Evolutionary conservation across 2,888 invertebrate species (phyloP), one percentile per base, ranked within the genome.

Genomic region (Rhodophaea formosa): DNA sequence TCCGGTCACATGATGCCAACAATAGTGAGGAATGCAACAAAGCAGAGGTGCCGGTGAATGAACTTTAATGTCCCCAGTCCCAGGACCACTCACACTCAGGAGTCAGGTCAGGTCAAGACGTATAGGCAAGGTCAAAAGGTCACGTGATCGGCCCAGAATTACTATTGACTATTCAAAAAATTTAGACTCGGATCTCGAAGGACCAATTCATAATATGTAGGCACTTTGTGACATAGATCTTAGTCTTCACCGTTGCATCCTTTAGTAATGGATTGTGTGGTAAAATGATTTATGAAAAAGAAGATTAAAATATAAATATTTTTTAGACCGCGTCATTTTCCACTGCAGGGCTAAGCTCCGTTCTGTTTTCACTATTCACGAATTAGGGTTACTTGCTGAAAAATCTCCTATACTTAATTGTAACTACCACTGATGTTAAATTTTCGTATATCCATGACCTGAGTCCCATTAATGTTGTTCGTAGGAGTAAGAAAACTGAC

Each of bases 21-120:
- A 51, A 35, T 51, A 17, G 51, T 51, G 12, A 51, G 51, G 51
- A 51, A 51, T 51, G 51, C 39, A 51, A 15, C 29, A 49, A 32
- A 15, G 32, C 3, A 49, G 8, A 14, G 15, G 32, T 7, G 12
- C 15, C 35, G 49, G 51, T 51, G 35, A 51, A 51, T 16, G 51
- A 51, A 51, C 51, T 51, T n/a, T 51, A 51, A 51, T 39, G 6
- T 23, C 23, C n/a, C 23, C 3, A 8, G 35, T 8, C 49, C 51
- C 51, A 51, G 51, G 35, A 51, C 32, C 35, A 46, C 23, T 23
- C 7, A 15, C 23, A 23, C 23, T 23, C 23, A 14, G 29, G n/a
- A n/a, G n/a, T n/a, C n/a, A n/a, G n/a, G n/a, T 30, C 43, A 44
- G 53, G 44, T 29, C 54, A 45, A 44, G 54, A n/a, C 23, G 23